Base-by-base conservation (phyloP, 2,797 vertebrate species). In the Ctenopoma kingsleyae region DNA sequence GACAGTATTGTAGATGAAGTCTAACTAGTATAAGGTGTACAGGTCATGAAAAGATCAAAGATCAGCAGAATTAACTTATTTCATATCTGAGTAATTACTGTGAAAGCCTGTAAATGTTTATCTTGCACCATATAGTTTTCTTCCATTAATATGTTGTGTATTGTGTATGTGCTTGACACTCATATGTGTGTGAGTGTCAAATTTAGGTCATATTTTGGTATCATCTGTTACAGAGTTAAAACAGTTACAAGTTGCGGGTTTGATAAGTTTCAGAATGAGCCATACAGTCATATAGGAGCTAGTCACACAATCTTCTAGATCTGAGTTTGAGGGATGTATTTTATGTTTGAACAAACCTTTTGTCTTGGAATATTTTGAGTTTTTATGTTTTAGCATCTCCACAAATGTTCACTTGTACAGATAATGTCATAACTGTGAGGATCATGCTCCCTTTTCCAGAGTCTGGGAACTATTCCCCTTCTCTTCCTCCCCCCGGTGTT, bases 201-300 rank as follows among this genome's bases (percentile, higher is more conserved):
- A 55, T 60, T 1, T n/a, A 58, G 27, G 20, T 47, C 40, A 49
- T 2, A 32, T 17, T 71, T 32, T 36, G 52, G 10, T 38, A 5
- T 10, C 1, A 5, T 23, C 38, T 40, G n/a, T 4, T 27, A 2
- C 16, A 35, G n/a, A 22, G 10, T 47, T 0, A 66, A 30, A 70
- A 52, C 35, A 3, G 59, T 47, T 63, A 11, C 2, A 72, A 23
- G n/a, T 44, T 78, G 58, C 70, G 78, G 65, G 25, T 81, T 84
- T 61, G 20, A 16, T n/a, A 12, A 15, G 53, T 78, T 85, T 82
- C 69, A 46, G 12, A 69, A 71, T 59, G 12, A 77, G 46, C 35
- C 22, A 2, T 27, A 53, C 47, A 17, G 30, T 63, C 53, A 58
- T 62, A 65, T 49, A 35, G n/a, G 0, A 61, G 8, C 16, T 11